Conservation (phyloP, 2,113 vertebrate species). For the Oryzias melastigma region DNA sequence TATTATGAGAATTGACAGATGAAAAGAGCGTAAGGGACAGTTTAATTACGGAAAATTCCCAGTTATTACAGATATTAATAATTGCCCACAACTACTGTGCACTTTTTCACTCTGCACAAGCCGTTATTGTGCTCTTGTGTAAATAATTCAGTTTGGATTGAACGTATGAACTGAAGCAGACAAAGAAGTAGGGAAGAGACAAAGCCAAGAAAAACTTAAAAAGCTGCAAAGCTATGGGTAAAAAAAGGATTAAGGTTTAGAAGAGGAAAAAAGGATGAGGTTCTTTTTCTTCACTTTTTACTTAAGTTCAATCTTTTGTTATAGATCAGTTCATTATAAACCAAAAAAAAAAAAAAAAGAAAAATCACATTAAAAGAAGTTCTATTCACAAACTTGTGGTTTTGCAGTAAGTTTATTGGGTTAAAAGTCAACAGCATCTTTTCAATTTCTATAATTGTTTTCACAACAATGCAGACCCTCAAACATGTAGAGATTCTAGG, state of each 20-base stretch:
- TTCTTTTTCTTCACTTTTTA: constrained; percentile 16
- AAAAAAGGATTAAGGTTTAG: background rate
- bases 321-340: constrained; percentile 4
- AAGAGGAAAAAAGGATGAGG: background rate
- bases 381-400: constrained; percentile 15
- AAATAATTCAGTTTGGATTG: constrained; percentile 42
- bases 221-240: background rate
- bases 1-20: constrained; percentile 26
- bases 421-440: background rate
- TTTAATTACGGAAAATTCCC: constrained; percentile 56
- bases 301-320: constrained; percentile 16
- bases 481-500: too few relatives aligned
- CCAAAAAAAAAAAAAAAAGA: constrained; percentile 8
- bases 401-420: background rate
- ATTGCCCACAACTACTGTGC: constrained; percentile 53
- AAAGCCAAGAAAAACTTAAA: constrained; percentile 42
- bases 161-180: constrained; percentile 23
- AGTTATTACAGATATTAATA: constrained; percentile 55
- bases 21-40: constrained; percentile 1
- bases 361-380: constrained; percentile 15
- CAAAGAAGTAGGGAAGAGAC: background rate
- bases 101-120: constrained; percentile 46
- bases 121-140: constrained; percentile 52
- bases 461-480: too few relatives aligned
- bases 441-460: background rate